Evolutionary conservation across 92 coral and sea anemone species (phyloP), one percentile per base, ranked within the genome.

Genomic region (Bergia sp.): DNA sequence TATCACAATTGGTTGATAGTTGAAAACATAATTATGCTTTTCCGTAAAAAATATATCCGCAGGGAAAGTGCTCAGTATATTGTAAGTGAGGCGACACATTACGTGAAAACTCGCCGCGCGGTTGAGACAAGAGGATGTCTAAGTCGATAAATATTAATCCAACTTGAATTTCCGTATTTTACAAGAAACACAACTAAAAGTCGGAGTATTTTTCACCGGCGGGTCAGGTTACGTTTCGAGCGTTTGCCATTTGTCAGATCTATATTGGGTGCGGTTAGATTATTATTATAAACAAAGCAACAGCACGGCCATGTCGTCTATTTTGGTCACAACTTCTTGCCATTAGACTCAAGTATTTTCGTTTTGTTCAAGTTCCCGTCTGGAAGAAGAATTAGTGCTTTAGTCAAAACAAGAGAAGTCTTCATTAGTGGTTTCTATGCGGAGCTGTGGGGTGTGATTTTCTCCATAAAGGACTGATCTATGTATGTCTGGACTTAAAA

Each of bases 381-480:
- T 73, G 39, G n/a, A 44, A 77, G 81, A 77, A 42, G 50, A 18
- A 77, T 77, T 77, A 21, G 36, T 5, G 38, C 81, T 77, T 77
- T 58, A 42, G 81, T n/a, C 44, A 75, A 75, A 15, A 40, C 43
- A 38, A 39, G 43, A 75, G 7, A 16, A 38, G 43, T 39, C 47
- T 38, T 40, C 79, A 75, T 38, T 21, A 75, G 40, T n/a, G 7
- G 72, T 57, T 55, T 55, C 67, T 49, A 49, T 79, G 37, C 69
- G 67, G 69, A 57, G 37, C 39, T 80, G 45, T 55, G 47, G 7
- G 40, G 43, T 53, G 36, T 36, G 40, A 4, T 37, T 11, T 50
- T 23, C 38, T 80, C 23, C 39, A 53, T 37, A n/a, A 29, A 29
- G 29, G 29, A 13, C 50, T 15, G 45, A 80, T 80, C 8, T 55